Conservation (phyloP, 1,140 invertebrate species). For the Lerema accius region DNA sequence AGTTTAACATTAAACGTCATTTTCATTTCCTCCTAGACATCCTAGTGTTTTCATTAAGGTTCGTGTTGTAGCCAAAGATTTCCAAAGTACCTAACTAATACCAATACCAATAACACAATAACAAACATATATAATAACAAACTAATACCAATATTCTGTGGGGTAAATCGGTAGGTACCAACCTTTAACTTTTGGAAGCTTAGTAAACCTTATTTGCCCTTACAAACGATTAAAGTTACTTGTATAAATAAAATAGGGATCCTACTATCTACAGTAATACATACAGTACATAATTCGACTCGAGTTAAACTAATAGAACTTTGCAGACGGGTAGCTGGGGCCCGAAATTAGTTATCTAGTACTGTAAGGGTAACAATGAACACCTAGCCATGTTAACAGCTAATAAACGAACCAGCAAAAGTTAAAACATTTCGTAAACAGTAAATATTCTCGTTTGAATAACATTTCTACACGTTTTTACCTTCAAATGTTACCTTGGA, state of each 20-base stretch:
- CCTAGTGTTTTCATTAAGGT: no score
- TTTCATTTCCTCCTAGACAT: no score
- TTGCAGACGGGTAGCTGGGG: conserved; percentile 33
- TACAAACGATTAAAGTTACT: conserved; percentile 21
- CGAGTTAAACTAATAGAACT: conserved; percentile 36
- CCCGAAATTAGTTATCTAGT: conserved; percentile 19
- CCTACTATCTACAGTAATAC: conserved; percentile 29
- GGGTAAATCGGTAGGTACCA: no score
- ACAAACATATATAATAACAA: no score
- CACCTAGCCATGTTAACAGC: background rate
- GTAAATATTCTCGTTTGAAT: no score
- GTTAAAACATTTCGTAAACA: conserved; percentile 4
- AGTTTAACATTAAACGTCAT: no score
- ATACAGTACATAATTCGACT: conserved; percentile 10
- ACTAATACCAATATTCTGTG: background rate
- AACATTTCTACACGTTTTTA: no score
- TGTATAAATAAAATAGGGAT: conserved; percentile 27
- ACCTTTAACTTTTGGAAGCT: no score
- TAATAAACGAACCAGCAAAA: background rate
- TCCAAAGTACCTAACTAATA: no score
- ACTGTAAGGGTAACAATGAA: conserved; percentile 5
- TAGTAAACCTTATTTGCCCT: background rate
- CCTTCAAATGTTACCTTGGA: no score
- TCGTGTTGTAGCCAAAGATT: no score
- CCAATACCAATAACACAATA: no score